These are phyloP conservation scores for Pachyseris speciosa DNA, from an alignment of 64 coral and sea anemone species.

Conservation along the genomic window DNA sequence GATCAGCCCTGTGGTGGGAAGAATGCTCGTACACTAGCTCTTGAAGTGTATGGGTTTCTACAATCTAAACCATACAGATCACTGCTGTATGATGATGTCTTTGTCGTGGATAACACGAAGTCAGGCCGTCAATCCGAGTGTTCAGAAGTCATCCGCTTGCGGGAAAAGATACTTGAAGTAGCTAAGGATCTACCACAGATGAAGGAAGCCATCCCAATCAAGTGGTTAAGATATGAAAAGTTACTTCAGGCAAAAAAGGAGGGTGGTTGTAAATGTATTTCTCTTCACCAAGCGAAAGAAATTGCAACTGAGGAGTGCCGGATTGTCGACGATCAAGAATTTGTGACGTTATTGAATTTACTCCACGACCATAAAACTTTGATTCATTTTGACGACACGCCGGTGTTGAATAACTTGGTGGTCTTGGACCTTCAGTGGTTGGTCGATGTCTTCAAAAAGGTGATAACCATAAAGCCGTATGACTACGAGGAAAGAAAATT, in stretches of 20 bases:
- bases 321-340: slow-evolving; percentile 6
- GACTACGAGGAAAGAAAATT: neutral
- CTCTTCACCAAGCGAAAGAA: neutral
- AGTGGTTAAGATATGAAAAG: slow-evolving; percentile 24
- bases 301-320: slow-evolving; percentile 4
- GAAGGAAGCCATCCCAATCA: slow-evolving; percentile 26
- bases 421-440: slow-evolving; percentile 37
- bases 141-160: neutral
- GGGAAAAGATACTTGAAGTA: neutral
- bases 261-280: neutral
- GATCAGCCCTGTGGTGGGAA: neutral
- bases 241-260: neutral
- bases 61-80: neutral
- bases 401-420: slow-evolving; percentile 4
- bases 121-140: slow-evolving; percentile 10
- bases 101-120: slow-evolving; percentile 33
- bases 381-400: slow-evolving; percentile 40
- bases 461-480: slow-evolving; percentile 8
- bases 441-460: slow-evolving; percentile 18
- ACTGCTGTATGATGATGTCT: neutral
- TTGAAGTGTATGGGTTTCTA: neutral
- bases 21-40: neutral
- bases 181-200: slow-evolving; percentile 26
- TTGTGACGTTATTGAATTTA: slow-evolving; percentile 10
- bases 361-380: slow-evolving; percentile 30